Percentiles rank a stretch among this genome's conserved stretches.
These are phyloP conservation scores for Aphidoletes aphidimyza DNA, from an alignment of 2,888 invertebrate genomes.

Conservation along the genomic window DNA sequence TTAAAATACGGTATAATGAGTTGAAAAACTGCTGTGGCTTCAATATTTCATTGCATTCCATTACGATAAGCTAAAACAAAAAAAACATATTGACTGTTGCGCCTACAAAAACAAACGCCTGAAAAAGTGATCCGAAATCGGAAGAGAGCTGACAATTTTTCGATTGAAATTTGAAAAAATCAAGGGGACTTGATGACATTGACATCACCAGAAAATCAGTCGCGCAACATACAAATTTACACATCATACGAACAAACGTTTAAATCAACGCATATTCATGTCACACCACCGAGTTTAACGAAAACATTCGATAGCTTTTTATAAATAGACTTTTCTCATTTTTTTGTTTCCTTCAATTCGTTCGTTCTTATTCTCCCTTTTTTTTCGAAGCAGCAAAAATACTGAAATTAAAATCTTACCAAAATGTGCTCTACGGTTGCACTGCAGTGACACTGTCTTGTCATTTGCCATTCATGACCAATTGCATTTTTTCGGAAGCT, in stretches of 20 bases:
- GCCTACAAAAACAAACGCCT: background rate
- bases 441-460: background rate
- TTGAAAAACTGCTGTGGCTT: conserved; percentile 42
- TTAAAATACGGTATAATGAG: conserved; percentile 47
- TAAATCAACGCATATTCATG: conserved; percentile 34
- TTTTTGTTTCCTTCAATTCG: background rate
- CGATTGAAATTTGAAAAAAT: background rate
- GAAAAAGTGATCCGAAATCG: conserved; percentile 18
- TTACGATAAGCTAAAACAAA: background rate
- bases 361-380: conserved; percentile 8
- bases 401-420: background rate
- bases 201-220: conserved; percentile 39
- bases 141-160: background rate
- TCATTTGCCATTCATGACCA: background rate
- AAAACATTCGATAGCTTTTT: conserved; percentile 23
- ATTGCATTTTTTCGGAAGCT: conserved; percentile 25
- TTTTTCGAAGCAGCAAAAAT: conserved; percentile 16
- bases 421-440: too few species aligned
- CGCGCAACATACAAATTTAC: conserved; percentile 5
- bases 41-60: conserved; percentile 14
- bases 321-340: conserved; percentile 3
- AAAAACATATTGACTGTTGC: background rate
- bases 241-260: conserved; percentile 16
- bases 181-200: conserved; percentile 18
- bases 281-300: conserved; percentile 9